Percentiles rank a stretch among this genome's conserved stretches.
phyloP scores from a whole-genome alignment of 2,888 invertebrate species.

The Furcula furcula region DNA sequence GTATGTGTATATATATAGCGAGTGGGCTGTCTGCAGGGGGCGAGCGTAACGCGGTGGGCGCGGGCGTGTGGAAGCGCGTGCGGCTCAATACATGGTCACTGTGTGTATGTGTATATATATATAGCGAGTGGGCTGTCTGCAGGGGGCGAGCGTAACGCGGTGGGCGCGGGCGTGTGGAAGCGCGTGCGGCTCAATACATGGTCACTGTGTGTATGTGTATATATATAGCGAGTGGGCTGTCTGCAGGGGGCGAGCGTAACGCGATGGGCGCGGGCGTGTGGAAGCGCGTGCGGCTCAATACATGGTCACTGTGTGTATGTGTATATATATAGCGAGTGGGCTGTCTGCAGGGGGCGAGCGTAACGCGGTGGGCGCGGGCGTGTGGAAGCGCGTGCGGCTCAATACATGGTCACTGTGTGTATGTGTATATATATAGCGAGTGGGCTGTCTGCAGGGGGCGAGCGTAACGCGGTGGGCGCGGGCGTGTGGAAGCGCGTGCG shows the following conservation, averaged over 20 bases:
- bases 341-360: conserved; percentile 80
- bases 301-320: no score
- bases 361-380: conserved; percentile 94
- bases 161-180: conserved; percentile 96
- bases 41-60: conserved; percentile 93
- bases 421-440: not conserved
- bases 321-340: not conserved
- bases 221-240: conserved; percentile 1
- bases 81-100: conserved; percentile 94
- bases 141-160: conserved; percentile 89
- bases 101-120: no score
- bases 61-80: conserved; percentile 96
- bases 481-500: conserved; percentile 96
- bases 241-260: conserved; percentile 85
- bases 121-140: conserved; percentile 2
- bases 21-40: conserved; percentile 50
- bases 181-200: conserved; percentile 97
- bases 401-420: no score
- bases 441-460: conserved; percentile 62
- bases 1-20: not conserved
- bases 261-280: conserved; percentile 96
- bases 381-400: conserved; percentile 96
- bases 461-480: conserved; percentile 94
- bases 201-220: no score
- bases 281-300: conserved; percentile 96